Evolutionary conservation across 2,113 vertebrate genomes (phyloP).

Genomic region (Elaphurus davidianus): DNA sequence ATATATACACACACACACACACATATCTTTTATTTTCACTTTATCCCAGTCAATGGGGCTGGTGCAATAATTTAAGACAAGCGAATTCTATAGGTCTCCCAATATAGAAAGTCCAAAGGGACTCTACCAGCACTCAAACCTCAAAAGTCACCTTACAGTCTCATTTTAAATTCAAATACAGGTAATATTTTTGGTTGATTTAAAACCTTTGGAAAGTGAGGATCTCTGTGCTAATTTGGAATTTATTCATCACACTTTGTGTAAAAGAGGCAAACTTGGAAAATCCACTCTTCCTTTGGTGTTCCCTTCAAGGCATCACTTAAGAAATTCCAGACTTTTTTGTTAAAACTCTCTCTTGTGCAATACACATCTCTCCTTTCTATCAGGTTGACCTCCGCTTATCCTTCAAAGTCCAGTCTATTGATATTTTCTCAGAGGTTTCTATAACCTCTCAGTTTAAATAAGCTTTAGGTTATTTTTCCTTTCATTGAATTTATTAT

Average conservation of each 20-base stretch:
- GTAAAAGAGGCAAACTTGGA: background rate
- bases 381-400: background rate
- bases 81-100: background rate
- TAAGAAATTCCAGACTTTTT: background rate
- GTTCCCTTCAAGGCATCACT: background rate
- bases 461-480: background rate
- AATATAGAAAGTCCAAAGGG: background rate
- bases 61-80: background rate
- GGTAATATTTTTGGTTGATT: background rate
- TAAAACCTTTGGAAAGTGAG: background rate
- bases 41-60: background rate
- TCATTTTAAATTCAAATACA: background rate
- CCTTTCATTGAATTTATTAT: background rate
- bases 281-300: background rate
- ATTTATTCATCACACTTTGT: background rate
- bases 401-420: background rate
- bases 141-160: background rate
- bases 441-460: background rate
- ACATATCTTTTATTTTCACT: background rate
- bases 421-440: background rate
- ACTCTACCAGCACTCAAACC: background rate
- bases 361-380: background rate
- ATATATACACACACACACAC: no score
- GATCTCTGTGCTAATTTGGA: background rate
- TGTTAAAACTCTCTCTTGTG: background rate